Evolutionary conservation across 2,888 invertebrate species (phyloP).

Genomic region (Villa cingulata): DNA sequence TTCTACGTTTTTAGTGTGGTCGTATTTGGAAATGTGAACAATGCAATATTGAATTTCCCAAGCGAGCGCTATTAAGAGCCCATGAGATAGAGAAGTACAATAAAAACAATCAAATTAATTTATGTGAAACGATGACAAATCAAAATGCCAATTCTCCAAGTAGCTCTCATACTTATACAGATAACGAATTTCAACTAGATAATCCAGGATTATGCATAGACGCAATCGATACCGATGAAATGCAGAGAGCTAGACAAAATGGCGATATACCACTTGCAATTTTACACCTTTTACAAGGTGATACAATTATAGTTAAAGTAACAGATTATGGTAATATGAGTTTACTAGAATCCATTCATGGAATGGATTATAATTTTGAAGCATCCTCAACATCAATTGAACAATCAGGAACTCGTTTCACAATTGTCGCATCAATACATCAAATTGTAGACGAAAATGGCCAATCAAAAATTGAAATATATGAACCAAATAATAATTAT

Average conservation of each 20-base stretch:
- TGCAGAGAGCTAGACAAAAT: slow-evolving; percentile 49
- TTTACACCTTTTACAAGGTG: slow-evolving; percentile 49
- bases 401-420: neutral
- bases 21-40: slow-evolving; percentile 8
- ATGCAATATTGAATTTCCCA: slow-evolving; percentile 11
- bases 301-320: slow-evolving; percentile 55
- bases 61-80: slow-evolving; percentile 9
- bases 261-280: slow-evolving; percentile 59
- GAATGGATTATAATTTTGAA: slow-evolving; percentile 7
- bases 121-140: neutral
- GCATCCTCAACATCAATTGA: neutral
- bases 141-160: neutral
- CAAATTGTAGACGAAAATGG: slow-evolving; percentile 10
- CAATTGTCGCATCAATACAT: slow-evolving; percentile 13
- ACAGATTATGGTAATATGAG: slow-evolving; percentile 29
- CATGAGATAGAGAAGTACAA: slow-evolving; percentile 13
- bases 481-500: no score
- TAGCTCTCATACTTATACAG: neutral
- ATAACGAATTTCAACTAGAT: neutral
- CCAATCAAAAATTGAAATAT: neutral
- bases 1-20: neutral
- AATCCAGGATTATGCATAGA: slow-evolving; percentile 16
- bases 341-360: slow-evolving; percentile 6
- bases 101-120: neutral
- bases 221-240: slow-evolving; percentile 21